Evolutionary conservation across 2,888 invertebrate genomes (phyloP).

Genomic region (Ashinkailepas kermadecensis): DNA sequence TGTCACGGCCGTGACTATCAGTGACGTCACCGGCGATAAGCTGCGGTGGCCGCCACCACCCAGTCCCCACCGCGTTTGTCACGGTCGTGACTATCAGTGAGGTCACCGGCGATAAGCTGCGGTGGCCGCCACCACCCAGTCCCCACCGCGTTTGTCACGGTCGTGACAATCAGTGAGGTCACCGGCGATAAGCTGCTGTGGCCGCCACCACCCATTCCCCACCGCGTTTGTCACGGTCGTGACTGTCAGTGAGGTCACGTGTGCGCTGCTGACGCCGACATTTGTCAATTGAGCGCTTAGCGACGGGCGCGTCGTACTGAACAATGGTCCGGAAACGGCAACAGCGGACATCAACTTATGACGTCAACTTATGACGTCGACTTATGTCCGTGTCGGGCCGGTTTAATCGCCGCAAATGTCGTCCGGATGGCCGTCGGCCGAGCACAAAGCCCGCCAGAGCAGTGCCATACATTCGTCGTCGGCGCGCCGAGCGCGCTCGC

Average conservation of each 20-base stretch:
- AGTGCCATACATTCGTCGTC: neutral
- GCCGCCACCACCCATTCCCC: too few species aligned
- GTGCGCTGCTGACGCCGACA: neutral
- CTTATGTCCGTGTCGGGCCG: neutral
- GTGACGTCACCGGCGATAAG: neutral
- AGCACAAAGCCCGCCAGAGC: neutral
- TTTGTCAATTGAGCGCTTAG: neutral
- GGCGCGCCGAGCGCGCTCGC: neutral
- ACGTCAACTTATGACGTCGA: neutral
- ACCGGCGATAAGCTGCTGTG: neutral
- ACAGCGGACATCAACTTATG: neutral
- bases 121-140: too few species aligned
- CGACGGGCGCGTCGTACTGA: neutral
- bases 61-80: too few species aligned
- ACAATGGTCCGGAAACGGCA: neutral
- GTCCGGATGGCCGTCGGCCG: too few species aligned
- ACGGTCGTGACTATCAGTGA: neutral
- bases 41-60: too few species aligned
- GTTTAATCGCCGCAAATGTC: neutral
- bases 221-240: too few species aligned
- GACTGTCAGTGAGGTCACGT: neutral
- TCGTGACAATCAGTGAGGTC: neutral
- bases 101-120: neutral
- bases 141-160: too few species aligned
- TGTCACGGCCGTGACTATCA: too few species aligned